A percentile compares a stretch with the other conserved stretches of the same genome.
These are phyloP conservation scores for Aethina tumida DNA, from an alignment of 1,140 invertebrate species.

Conservation along the genomic window DNA sequence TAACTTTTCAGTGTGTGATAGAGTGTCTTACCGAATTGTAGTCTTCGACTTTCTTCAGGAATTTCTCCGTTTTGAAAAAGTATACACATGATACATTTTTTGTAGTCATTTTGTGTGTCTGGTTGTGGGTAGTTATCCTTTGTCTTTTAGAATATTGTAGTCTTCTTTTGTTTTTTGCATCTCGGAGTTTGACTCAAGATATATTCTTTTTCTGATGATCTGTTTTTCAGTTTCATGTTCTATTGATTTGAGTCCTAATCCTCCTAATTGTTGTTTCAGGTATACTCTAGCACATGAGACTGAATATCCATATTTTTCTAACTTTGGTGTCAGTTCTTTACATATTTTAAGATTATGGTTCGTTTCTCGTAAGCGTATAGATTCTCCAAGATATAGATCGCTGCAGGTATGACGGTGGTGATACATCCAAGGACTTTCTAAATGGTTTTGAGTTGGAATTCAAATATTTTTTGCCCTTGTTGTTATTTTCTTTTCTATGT, in stretches of 20 bases:
- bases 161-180: neutral
- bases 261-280: constrained; percentile 9
- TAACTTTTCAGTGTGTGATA: constrained; percentile 9
- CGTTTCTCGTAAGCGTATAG: constrained; percentile 13
- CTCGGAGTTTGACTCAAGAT: constrained; percentile 11
- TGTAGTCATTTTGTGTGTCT: neutral
- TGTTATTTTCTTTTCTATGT: constrained; percentile 10
- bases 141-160: constrained; percentile 7
- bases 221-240: constrained; percentile 12
- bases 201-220: constrained; percentile 9
- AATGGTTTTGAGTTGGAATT: constrained; percentile 12
- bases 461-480: constrained; percentile 13
- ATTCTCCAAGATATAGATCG: constrained; percentile 9
- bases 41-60: neutral
- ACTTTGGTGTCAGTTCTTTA: constrained; percentile 14
- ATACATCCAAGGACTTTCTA: constrained; percentile 16
- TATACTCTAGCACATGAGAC: constrained; percentile 15
- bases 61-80: too few species aligned
- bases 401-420: constrained; percentile 13
- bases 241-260: constrained; percentile 13
- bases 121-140: constrained; percentile 4
- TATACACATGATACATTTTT: too few species aligned
- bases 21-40: constrained; percentile 11
- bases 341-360: constrained; percentile 15
- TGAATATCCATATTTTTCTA: constrained; percentile 12